Evolutionary conservation across 1,140 invertebrate species (phyloP), one percentile per base, ranked within the genome.

Genomic region (Augochlora pura): DNA sequence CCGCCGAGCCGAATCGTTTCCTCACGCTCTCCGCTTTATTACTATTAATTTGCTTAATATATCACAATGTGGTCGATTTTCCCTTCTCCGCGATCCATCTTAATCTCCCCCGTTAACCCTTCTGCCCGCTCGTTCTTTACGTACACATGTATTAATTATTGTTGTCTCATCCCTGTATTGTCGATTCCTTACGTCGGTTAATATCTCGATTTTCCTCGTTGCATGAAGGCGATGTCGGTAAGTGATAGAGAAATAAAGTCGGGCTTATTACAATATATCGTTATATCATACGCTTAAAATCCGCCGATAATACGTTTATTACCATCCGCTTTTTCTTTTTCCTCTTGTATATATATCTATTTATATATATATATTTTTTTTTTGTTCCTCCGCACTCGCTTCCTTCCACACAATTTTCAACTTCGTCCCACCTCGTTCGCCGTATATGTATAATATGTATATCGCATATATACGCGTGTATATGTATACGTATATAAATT

Each of bases 111-210:
- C 1, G 14, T 32, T 9, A 59, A 23, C 18, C 73, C 18, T 27
- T 54, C 54, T 70, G 39, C 39, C 68, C 63, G 67, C 63, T 21
- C 57, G 14, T 21, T 52, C 49, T 18, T 86, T 92, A 92, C 91
- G 88, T 89, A 87, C 90, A 90, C 86, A 86, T 80, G 81, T 90
- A 90, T 85, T 91, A 91, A 81, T 93, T 93, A 93, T 93, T 93
- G 92, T 93, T 92, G 91, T 90, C 90, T 92, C 90, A 91, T 93
- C 92, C 92, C 92, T 93, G 92, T 93, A 93, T 93, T 93, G 92
- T 93, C 92, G 90, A 90, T 90, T 88, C 81, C 84, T 88, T 88
- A 90, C 87, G 87, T 81, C 87, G 80, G 83, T 84, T 84, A 72
- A 78, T 77, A 76, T 82, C 78, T 87, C 84, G 82, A 86, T 87